Conservation (phyloP, 2,113 vertebrate genomes). For the Otus sunia region DNA sequence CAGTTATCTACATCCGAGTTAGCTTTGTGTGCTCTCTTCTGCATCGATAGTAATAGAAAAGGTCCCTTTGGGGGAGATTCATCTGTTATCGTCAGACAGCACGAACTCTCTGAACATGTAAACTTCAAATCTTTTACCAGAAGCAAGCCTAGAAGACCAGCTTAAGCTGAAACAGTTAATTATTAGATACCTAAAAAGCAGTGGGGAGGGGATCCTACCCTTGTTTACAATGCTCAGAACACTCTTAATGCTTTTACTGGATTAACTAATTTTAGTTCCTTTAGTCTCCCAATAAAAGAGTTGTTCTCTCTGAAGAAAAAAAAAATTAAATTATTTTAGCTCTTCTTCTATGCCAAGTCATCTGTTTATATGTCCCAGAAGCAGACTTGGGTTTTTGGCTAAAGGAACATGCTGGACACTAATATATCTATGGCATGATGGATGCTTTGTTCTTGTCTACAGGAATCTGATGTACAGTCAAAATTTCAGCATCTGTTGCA, state of each 20-base stretch:
- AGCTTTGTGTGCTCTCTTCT: neutral
- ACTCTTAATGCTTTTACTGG: neutral
- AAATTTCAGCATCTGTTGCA: neutral
- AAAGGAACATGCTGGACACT: neutral
- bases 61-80: neutral
- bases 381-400: neutral
- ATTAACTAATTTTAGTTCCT: neutral
- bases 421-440: neutral
- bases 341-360: neutral
- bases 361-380: neutral
- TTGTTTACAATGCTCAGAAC: neutral
- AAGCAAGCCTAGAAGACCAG: neutral
- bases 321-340: neutral
- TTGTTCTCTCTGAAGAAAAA: neutral
- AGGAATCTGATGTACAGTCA: neutral
- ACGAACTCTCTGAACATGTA: neutral
- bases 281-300: neutral
- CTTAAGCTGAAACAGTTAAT: neutral
- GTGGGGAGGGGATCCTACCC: neutral
- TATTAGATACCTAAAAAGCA: neutral
- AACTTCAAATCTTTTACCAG: neutral
- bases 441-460: neutral
- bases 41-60: neutral
- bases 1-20: neutral
- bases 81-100: neutral